Evolutionary conservation across 2,797 vertebrate genomes (phyloP).

Genomic region (Echiichthys vipera): DNA sequence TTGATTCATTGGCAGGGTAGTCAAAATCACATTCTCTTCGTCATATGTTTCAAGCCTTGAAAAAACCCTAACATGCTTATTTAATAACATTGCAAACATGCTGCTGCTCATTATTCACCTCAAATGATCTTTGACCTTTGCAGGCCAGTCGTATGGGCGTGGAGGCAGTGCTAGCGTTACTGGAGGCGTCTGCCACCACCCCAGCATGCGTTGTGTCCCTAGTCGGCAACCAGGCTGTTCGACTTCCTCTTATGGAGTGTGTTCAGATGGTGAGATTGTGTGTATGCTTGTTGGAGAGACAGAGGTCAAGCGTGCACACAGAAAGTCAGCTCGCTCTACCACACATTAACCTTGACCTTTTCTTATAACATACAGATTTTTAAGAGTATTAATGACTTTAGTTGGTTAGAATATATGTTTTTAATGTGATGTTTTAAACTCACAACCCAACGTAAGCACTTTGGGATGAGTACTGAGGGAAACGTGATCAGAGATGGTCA

Average conservation of each 20-base stretch:
- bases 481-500: too few species aligned
- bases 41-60: not conserved
- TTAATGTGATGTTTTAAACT: not conserved
- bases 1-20: not conserved
- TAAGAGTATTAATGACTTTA: not conserved
- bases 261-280: conserved; percentile 88
- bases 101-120: not conserved
- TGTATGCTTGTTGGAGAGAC: not conserved
- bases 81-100: not conserved
- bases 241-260: conserved; percentile 94
- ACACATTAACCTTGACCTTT: not conserved
- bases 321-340: not conserved
- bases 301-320: not conserved
- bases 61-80: not conserved
- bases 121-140: conserved; percentile 13
- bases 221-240: conserved; percentile 92
- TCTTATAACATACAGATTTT: not conserved
- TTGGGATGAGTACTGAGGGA: too few species aligned
- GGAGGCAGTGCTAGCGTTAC: conserved; percentile 93
- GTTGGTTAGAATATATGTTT: not conserved
- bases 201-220: conserved; percentile 96
- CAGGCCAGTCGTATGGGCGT: conserved; percentile 98
- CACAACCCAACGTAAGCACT: not conserved
- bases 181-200: conserved; percentile 91
- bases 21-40: not conserved